These are phyloP conservation scores for Anguilla rostrata DNA, from an alignment of 2,113 vertebrate genomes.

Conservation along the genomic window DNA sequence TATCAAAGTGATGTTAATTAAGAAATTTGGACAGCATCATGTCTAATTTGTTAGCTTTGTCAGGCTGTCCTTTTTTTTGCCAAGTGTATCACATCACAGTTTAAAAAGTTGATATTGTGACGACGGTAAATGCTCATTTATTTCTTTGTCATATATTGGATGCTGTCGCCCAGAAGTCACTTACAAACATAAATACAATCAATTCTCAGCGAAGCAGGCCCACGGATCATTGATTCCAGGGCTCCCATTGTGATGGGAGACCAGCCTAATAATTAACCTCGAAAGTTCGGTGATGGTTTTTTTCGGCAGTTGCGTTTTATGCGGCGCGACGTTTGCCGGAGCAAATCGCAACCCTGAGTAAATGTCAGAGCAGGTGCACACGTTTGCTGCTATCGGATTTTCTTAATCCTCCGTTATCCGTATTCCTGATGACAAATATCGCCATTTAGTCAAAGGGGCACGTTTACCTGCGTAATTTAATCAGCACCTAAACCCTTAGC, in stretches of 20 bases:
- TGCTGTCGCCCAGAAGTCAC: neutral
- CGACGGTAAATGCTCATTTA: no score
- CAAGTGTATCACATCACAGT: no score
- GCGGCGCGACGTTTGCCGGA: neutral
- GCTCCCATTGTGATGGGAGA: neutral
- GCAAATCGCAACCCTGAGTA: neutral
- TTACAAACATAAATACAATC: neutral
- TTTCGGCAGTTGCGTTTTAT: neutral
- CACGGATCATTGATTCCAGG: neutral
- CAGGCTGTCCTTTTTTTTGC: no score
- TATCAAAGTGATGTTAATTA: no score
- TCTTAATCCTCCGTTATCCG: neutral
- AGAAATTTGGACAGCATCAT: no score
- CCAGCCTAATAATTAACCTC: neutral
- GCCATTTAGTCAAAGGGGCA: neutral
- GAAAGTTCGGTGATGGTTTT: neutral
- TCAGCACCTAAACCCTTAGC: neutral
- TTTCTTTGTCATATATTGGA: no score
- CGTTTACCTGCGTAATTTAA: neutral
- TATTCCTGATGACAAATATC: conserved; percentile 1
- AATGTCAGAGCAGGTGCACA: neutral
- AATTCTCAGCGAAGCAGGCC: neutral
- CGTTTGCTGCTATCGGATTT: neutral
- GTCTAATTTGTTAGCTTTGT: no score
- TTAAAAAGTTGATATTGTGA: no score